Conservation (phyloP, 2,113 vertebrate genomes). For the Cryptomyrus ogoouensis region DNA sequence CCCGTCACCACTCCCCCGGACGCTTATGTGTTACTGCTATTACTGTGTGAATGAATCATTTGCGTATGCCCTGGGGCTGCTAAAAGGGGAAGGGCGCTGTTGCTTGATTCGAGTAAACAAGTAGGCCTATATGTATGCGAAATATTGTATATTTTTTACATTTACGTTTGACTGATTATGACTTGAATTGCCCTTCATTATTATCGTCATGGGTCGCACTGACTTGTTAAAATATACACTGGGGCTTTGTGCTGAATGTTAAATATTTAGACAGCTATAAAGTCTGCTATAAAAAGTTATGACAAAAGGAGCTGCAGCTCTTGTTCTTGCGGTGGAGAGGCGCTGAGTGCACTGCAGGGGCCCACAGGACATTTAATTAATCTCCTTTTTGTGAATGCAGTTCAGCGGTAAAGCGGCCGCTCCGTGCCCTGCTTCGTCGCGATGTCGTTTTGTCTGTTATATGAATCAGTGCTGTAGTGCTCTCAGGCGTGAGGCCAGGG, state of each 20-base stretch:
- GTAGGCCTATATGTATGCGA: not conserved
- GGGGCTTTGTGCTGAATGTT: not conserved
- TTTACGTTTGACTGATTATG: not conserved
- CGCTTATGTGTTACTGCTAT: conserved; percentile 17
- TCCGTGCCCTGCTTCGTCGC: not conserved
- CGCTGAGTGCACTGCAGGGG: not conserved
- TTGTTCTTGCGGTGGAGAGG: not conserved
- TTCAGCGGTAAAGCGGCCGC: not conserved
- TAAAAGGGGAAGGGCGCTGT: not conserved
- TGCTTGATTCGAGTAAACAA: not conserved
- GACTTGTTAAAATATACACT: conserved; percentile 3
- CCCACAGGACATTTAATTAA: conserved; percentile 1
- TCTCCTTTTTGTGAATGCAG: conserved; percentile 3
- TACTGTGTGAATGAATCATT: conserved; percentile 14
- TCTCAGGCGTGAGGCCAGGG: not conserved
- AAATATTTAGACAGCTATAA: conserved; percentile 10
- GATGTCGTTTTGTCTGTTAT: not conserved
- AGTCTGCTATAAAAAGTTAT: conserved; percentile 1
- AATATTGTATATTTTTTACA: not conserved
- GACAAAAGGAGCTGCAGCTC: not conserved
- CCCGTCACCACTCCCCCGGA: not conserved
- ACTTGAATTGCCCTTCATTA: not conserved
- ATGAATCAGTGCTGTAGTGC: not conserved
- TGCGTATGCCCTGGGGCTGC: not conserved
- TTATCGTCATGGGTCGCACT: not conserved